Conservation (phyloP, 2,113 vertebrate genomes). For the Mormyrus lacerda region DNA sequence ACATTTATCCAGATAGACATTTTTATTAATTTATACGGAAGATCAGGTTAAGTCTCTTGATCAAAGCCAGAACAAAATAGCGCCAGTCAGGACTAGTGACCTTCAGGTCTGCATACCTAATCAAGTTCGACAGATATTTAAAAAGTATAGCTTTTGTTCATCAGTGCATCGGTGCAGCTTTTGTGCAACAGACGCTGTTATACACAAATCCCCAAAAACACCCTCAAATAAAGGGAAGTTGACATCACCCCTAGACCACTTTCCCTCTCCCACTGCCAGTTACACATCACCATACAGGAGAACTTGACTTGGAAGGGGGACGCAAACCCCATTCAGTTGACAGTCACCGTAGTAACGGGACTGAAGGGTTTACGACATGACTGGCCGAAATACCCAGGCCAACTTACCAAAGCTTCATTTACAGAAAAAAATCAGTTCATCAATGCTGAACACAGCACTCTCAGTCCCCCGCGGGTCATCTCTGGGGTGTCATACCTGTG, state of each 20-base stretch:
- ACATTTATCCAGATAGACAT: neutral
- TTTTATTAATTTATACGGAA: neutral
- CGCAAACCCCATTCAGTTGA: neutral
- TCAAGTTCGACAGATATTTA: neutral
- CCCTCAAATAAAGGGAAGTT: neutral
- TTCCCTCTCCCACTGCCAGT: neutral
- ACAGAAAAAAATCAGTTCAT: neutral
- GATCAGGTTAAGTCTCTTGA: neutral
- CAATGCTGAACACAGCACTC: neutral
- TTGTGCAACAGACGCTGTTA: neutral
- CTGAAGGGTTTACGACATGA: neutral
- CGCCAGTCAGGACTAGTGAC: neutral
- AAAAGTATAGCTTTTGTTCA: neutral
- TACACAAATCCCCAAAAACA: neutral
- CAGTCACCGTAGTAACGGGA: neutral
- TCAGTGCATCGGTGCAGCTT: too few relatives aligned
- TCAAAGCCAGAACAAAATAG: neutral
- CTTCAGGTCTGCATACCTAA: neutral
- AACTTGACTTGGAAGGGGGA: neutral
- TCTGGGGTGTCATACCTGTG: conserved; percentile 69
- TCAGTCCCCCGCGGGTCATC: neutral
- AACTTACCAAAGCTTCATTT: neutral
- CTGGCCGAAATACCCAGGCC: neutral
- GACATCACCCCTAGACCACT: neutral
- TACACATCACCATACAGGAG: neutral